Evolutionary conservation across 2,888 invertebrate genomes (phyloP).

Genomic region (Labia minor): DNA sequence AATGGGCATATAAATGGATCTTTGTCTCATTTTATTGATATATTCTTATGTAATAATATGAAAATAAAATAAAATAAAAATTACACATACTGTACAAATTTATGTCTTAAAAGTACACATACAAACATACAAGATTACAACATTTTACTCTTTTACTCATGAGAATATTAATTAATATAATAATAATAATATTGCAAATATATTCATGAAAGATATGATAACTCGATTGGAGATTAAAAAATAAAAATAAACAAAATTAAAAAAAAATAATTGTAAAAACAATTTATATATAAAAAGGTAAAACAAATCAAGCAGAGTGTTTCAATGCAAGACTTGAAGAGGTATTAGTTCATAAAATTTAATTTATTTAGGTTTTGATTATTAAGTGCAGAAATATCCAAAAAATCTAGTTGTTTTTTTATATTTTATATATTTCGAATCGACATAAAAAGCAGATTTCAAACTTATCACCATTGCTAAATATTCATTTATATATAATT

Average conservation of each 20-base stretch:
- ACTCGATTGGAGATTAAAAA: background rate
- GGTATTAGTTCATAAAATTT: no score
- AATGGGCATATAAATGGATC: no score
- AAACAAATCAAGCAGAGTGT: background rate
- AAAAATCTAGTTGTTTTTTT: background rate
- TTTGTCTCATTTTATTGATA: no score
- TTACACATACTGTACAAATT: background rate
- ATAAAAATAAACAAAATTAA: no score
- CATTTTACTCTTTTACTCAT: no score
- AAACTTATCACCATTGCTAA: background rate
- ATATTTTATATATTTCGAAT: no score
- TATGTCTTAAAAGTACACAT: background rate
- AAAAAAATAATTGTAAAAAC: no score
- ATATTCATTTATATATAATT: no score
- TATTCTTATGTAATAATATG: no score
- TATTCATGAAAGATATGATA: background rate
- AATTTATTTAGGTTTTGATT: background rate
- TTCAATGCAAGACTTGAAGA: no score
- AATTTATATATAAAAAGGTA: background rate
- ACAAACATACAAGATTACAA: no score
- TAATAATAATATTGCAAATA: background rate
- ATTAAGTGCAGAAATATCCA: background rate
- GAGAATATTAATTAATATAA: no score
- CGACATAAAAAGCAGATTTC: background rate
- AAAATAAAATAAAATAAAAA: background rate